Base-by-base conservation (phyloP, 2,113 vertebrate genomes). In the Sciurus niger region DNA sequence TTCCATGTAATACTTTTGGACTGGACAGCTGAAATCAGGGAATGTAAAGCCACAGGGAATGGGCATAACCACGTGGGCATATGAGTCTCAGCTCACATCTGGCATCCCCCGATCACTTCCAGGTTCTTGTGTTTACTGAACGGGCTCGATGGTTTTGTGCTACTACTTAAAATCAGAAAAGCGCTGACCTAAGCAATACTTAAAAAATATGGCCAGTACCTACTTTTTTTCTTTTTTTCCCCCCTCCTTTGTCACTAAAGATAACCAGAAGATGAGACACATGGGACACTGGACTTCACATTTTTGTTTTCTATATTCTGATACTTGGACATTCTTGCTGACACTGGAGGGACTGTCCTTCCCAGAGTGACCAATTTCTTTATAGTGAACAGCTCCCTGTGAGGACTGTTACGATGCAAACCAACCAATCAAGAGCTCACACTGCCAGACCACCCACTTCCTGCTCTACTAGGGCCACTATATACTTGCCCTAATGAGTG, bases 241-340 rank as follows among this genome's bases (percentile, higher is more conserved):
- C 40, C 40, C 68, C 72, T 74, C 37, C n/a, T 83, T 46, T 90
- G 80, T 63, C 22, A 34, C 34, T 34, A 37, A 51, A 48, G 16
- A 37, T 3, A 58, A 60, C 30, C 20, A 8, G 58, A 58, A 22
- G 83, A 83, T 24, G 2, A 65, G 65, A 55, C 12, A 25, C 2
- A 22, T 0, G 9, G 28, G 22, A 9, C n/a, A 25, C 1, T 14
- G 14, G 8, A 28, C 4, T 16, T 18, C 5, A 34, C 22, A 1
- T 0, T 30, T 40, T 85, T 53, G 16, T 46, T 37, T 73, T 72
- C 28, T 18, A 0, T 48, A 9, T 34, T 65, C 76, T 28, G 63
- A 78, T 8, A 8, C 43, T 90, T 30, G 20, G n/a, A 51, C 53
- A 53, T 76, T 53, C 43, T 2, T 30, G 68, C 20, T 84, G 94